phyloP scores from a whole-genome alignment of 2,797 vertebrate species.

The Melanotaenia nigrans region DNA sequence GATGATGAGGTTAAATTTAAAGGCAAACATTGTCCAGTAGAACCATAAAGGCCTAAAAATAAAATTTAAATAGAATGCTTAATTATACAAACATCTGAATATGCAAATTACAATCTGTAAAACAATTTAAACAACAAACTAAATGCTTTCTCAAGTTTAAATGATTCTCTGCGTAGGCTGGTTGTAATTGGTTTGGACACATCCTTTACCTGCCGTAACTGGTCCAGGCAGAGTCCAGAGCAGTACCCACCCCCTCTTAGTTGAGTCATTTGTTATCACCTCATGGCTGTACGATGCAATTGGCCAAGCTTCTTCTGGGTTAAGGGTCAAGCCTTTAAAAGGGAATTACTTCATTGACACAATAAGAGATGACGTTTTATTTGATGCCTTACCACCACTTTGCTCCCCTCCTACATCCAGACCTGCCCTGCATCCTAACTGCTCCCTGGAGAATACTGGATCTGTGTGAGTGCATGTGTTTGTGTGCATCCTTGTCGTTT shows the following conservation, averaged over 20 bases:
- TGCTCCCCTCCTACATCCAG: conserved; percentile 70
- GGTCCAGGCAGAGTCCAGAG: not conserved
- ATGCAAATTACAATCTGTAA: not conserved
- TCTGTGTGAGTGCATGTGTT: conserved; percentile 22
- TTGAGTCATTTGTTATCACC: conserved; percentile 74
- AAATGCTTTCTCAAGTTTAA: not conserved
- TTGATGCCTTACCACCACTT: conserved; percentile 79
- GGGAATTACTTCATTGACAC: conserved; percentile 87
- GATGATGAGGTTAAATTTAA: not conserved
- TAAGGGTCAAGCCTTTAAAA: conserved; percentile 81
- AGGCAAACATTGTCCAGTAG: not conserved
- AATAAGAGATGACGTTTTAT: conserved; percentile 86
- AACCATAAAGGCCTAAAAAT: not conserved
- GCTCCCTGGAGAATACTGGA: conserved; percentile 69
- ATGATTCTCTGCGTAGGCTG: not conserved
- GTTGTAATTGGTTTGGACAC: conserved; percentile 43
- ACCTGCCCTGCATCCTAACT: conserved; percentile 76
- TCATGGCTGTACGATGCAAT: conserved; percentile 69
- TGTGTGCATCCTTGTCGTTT: conserved; percentile 6
- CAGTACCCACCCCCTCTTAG: conserved; percentile 3
- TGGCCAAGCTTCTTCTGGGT: conserved; percentile 68
- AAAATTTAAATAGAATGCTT: not conserved
- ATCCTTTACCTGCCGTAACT: conserved; percentile 39
- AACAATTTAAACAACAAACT: not conserved
- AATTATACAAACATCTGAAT: not conserved